These are phyloP conservation scores for Morinoia aosen DNA, from an alignment of 2,888 invertebrate species.

Conservation along the genomic window DNA sequence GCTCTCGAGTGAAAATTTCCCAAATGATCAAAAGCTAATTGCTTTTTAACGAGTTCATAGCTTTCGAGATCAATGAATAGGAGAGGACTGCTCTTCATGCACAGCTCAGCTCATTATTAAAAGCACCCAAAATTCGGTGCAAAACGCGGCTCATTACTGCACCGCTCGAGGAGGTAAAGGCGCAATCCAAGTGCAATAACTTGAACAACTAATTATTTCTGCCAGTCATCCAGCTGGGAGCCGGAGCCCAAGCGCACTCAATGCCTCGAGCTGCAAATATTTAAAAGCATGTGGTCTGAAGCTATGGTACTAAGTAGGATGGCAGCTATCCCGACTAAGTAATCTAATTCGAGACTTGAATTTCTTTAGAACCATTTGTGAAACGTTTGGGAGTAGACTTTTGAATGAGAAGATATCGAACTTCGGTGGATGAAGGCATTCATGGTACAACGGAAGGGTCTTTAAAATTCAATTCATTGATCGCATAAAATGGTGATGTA, in stretches of 20 bases:
- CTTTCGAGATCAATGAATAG: neutral
- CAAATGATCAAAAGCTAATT: slow-evolving; percentile 4
- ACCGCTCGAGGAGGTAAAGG: neutral
- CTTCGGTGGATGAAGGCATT: no score
- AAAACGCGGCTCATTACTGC: neutral
- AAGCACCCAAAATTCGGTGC: neutral
- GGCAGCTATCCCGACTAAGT: neutral
- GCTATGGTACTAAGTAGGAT: neutral
- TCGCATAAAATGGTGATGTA: no score
- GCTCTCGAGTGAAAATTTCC: neutral
- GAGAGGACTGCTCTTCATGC: neutral
- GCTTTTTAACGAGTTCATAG: slow-evolving; percentile 10
- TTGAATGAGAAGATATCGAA: no score
- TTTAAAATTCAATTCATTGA: no score
- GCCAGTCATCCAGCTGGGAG: neutral
- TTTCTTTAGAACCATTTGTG: no score
- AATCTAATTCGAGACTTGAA: no score
- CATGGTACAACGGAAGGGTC: no score
- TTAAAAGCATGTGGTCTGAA: neutral
- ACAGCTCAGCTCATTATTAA: neutral
- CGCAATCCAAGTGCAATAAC: neutral
- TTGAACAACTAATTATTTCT: neutral
- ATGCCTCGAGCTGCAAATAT: neutral
- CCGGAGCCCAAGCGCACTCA: neutral
- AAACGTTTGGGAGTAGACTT: no score